Percentiles rank a stretch among this genome's conserved stretches.
Conservation (phyloP, 1,140 invertebrate genomes). For the Schlechtendalia chinensis region DNA sequence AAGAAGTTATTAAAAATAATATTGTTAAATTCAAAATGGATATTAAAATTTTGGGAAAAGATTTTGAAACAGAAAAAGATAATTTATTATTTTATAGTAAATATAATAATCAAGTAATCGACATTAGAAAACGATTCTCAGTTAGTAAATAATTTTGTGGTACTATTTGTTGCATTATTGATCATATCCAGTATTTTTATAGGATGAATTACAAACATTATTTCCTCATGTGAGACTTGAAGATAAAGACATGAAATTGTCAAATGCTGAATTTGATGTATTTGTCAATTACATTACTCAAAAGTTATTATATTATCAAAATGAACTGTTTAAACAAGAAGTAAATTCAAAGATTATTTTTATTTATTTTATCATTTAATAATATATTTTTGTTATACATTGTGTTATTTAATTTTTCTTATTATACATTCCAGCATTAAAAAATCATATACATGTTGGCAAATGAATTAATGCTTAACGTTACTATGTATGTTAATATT, state of each 20-base stretch:
- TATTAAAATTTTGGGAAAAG: slow-evolving; percentile 62
- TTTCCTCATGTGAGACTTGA: slow-evolving; percentile 69
- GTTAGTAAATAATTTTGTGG: slow-evolving; percentile 50
- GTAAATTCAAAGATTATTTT: slow-evolving; percentile 55
- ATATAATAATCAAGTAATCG: slow-evolving; percentile 70
- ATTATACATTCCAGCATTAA: not conserved
- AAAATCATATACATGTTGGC: too few species aligned
- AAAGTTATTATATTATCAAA: slow-evolving; percentile 68
- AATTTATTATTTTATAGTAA: slow-evolving; percentile 65
- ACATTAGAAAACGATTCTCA: slow-evolving; percentile 67
- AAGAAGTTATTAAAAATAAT: slow-evolving; percentile 56
- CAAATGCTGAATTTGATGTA: slow-evolving; percentile 67
- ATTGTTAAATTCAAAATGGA: slow-evolving; percentile 65
- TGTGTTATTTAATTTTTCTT: not conserved
- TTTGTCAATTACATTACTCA: slow-evolving; percentile 68
- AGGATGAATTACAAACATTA: slow-evolving; percentile 70
- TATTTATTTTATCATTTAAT: not conserved
- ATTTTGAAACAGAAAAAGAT: slow-evolving; percentile 61
- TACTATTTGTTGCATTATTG: not conserved
- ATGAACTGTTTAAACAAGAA: slow-evolving; percentile 66
- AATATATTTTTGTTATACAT: not conserved
- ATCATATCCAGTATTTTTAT: slow-evolving; percentile 42
- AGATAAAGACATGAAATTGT: slow-evolving; percentile 65
- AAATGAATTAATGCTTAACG: too few species aligned
- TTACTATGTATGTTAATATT: not conserved